These are phyloP conservation scores for Hirtodrosophila alboralis DNA, from an alignment of 2,888 invertebrate species.

Conservation along the genomic window DNA sequence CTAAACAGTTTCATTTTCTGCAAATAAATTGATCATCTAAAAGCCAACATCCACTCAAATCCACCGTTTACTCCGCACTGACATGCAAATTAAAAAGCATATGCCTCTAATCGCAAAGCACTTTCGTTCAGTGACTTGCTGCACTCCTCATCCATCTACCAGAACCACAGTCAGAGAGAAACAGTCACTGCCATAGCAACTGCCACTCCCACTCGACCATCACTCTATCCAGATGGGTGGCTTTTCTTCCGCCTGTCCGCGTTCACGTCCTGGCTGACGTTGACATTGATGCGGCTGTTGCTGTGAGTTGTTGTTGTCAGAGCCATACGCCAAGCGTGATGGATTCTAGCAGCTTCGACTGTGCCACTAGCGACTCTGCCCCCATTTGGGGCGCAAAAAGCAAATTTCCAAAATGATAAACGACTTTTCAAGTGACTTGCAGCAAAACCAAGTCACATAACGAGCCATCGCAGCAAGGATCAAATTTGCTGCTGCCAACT, in stretches of 20 bases:
- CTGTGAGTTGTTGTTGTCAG: slow-evolving; percentile 22
- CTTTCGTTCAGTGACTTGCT: slow-evolving; percentile 33
- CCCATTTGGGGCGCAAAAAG: slow-evolving; percentile 36
- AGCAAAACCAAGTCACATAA: slow-evolving; percentile 70
- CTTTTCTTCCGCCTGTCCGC: slow-evolving; percentile 58
- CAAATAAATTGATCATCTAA: slow-evolving; percentile 3
- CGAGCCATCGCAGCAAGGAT: slow-evolving; percentile 54
- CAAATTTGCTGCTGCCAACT: slow-evolving; percentile 39
- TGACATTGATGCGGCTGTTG: slow-evolving; percentile 71
- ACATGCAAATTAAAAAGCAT: slow-evolving; percentile 56
- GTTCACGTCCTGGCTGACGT: slow-evolving; percentile 50
- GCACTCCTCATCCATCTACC: slow-evolving; percentile 13
- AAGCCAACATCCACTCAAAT: background rate
- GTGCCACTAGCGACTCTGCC: slow-evolving; percentile 33
- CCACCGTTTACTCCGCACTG: slow-evolving; percentile 1
- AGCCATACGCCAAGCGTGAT: slow-evolving; percentile 61
- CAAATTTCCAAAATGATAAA: slow-evolving; percentile 81
- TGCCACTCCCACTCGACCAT: slow-evolving; percentile 17
- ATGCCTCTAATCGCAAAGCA: slow-evolving; percentile 44
- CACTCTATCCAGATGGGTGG: slow-evolving; percentile 40
- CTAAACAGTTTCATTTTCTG: background rate
- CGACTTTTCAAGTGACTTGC: slow-evolving; percentile 84
- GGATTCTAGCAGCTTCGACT: slow-evolving; percentile 56
- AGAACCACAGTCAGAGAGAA: background rate
- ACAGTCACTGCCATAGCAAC: background rate